Percentiles rank a stretch among this genome's conserved stretches.
phyloP scores from a whole-genome alignment of 2,888 invertebrate species.

The Eupithecia dodoneata region DNA sequence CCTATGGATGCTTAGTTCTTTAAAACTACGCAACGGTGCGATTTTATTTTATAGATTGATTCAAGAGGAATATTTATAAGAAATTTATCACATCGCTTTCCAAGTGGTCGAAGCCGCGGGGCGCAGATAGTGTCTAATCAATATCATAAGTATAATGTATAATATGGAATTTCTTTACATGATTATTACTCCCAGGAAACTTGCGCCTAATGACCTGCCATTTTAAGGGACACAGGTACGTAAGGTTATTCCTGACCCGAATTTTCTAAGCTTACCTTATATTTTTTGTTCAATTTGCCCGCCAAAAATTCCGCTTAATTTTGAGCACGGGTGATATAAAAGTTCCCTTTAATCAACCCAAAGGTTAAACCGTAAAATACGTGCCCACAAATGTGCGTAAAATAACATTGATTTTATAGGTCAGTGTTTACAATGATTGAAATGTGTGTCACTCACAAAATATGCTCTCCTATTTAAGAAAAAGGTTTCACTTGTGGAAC shows the following conservation, averaged over 20 bases:
- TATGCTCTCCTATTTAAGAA: background rate
- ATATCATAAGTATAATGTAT: background rate
- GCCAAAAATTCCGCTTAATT: background rate
- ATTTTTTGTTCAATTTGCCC: slow-evolving; percentile 11
- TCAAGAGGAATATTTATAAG: too few species aligned
- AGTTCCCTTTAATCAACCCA: background rate
- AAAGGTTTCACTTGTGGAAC: too few species aligned
- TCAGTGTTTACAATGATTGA: background rate
- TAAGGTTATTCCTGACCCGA: background rate
- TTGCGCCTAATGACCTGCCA: slow-evolving; percentile 1
- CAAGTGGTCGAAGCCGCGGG: too few species aligned
- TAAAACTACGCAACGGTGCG: too few species aligned
- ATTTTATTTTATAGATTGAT: too few species aligned
- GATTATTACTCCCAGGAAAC: background rate
- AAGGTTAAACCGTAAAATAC: background rate
- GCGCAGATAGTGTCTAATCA: too few species aligned
- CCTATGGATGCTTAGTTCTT: too few species aligned
- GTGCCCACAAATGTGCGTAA: background rate
- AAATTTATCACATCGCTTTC: too few species aligned
- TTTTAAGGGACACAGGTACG: slow-evolving; percentile 6
- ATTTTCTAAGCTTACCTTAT: slow-evolving; percentile 4
- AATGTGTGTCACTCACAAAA: background rate
- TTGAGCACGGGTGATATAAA: background rate
- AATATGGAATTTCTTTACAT: background rate
- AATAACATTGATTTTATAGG: background rate